These are phyloP conservation scores for Semicossyphus pulcher DNA, from an alignment of 2,113 vertebrate species.

Conservation along the genomic window DNA sequence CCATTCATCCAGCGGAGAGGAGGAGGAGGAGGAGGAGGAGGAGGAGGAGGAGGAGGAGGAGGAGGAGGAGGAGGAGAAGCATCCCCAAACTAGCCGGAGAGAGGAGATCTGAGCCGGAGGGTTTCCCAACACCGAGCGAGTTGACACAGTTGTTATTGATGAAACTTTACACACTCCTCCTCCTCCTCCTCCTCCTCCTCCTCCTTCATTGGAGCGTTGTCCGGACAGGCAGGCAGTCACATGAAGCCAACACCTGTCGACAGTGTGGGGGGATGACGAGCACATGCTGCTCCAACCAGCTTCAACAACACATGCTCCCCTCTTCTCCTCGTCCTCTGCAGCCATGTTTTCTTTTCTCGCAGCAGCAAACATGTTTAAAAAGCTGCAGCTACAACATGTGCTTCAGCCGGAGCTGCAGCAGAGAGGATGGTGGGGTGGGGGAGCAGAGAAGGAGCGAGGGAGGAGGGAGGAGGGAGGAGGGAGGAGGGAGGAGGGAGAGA, in stretches of 20 bases:
- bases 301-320: constrained; percentile 31
- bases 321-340: not conserved
- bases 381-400: constrained; percentile 35
- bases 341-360: not conserved
- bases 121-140: constrained; percentile 44
- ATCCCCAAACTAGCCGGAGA: constrained; percentile 33
- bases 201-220: constrained; percentile 63
- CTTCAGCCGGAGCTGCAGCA: not conserved
- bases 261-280: constrained; percentile 58
- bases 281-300: constrained; percentile 49
- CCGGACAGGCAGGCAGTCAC: constrained; percentile 73
- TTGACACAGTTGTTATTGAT: constrained; percentile 72
- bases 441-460: not conserved
- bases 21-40: constrained; percentile 41
- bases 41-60: no score
- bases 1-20: constrained; percentile 61
- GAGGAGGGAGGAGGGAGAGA: constrained; percentile 53
- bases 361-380: not conserved
- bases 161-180: constrained; percentile 68
- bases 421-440: not conserved
- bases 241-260: constrained; percentile 85
- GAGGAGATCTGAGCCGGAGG: constrained; percentile 42
- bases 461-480: not conserved
- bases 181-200: constrained; percentile 32
- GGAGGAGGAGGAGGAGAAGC: constrained; percentile 53